Conservation (phyloP, 2,113 vertebrate genomes). For the Grallaria varia region DNA sequence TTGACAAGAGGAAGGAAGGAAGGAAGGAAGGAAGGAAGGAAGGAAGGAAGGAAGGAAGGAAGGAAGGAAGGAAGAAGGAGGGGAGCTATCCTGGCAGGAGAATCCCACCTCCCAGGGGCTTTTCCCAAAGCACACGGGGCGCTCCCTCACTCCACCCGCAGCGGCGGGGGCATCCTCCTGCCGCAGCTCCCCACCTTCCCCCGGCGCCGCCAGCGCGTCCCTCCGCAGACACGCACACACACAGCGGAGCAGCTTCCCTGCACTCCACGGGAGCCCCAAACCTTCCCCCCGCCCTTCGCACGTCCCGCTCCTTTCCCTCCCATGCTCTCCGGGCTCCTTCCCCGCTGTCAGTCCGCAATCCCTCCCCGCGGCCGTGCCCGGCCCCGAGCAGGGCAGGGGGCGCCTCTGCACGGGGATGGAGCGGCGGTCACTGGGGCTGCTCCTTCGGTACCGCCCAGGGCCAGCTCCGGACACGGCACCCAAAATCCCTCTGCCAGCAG, state of each 20-base stretch:
- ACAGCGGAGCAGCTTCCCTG: background rate
- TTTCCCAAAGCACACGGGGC: background rate
- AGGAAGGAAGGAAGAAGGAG: background rate
- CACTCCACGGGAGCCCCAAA: background rate
- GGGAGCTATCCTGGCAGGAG: background rate
- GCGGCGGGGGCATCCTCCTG: background rate
- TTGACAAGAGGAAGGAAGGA: background rate
- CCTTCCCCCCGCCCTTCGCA: conserved; percentile 4
- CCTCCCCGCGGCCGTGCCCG: conserved; percentile 55
- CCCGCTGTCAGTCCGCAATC: conserved; percentile 49
- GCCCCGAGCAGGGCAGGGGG: conserved; percentile 13
- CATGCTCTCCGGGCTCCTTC: conserved; percentile 29
- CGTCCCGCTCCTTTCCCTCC: conserved; percentile 32
- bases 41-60: too few relatives aligned
- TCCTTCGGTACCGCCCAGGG: background rate
- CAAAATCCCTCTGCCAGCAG: background rate
- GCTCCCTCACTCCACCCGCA: background rate
- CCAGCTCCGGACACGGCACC: background rate
- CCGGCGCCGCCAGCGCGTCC: fast-evolving
- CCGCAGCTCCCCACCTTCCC: background rate
- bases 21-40: background rate
- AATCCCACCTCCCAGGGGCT: background rate
- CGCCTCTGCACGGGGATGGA: background rate
- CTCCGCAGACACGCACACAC: background rate
- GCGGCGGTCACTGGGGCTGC: background rate